Conservation (phyloP, 2,113 vertebrate genomes). For the Rattus rattus region DNA sequence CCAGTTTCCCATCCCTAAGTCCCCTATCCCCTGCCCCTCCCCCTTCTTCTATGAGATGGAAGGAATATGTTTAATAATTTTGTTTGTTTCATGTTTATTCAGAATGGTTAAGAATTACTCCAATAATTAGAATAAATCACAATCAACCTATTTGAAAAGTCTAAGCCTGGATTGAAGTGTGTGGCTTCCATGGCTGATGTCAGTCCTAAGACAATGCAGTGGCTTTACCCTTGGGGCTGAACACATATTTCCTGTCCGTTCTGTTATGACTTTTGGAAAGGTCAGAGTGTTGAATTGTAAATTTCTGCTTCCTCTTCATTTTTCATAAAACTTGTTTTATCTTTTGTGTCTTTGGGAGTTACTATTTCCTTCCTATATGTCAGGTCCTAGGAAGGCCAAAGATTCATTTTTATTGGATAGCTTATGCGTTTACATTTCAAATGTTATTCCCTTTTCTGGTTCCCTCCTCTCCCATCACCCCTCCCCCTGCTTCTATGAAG, state of each 20-base stretch:
- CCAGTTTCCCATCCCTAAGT: no score
- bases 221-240: background rate
- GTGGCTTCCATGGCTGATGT: background rate
- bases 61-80: background rate
- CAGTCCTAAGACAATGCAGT: rapidly evolving
- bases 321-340: background rate
- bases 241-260: background rate
- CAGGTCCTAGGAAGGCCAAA: background rate
- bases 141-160: background rate
- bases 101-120: background rate
- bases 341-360: background rate
- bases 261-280: background rate
- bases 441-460: no score
- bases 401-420: no score
- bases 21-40: no score
- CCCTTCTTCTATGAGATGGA: background rate
- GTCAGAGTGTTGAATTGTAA: background rate
- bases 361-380: background rate
- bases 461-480: no score
- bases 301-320: background rate
- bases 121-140: background rate
- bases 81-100: slow-evolving; percentile 8
- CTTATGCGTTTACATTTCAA: no score
- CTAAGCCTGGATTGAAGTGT: background rate
- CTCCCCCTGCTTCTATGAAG: no score